Conservation (phyloP, 1,140 invertebrate genomes). For the Ctenoplectra terminalis region DNA sequence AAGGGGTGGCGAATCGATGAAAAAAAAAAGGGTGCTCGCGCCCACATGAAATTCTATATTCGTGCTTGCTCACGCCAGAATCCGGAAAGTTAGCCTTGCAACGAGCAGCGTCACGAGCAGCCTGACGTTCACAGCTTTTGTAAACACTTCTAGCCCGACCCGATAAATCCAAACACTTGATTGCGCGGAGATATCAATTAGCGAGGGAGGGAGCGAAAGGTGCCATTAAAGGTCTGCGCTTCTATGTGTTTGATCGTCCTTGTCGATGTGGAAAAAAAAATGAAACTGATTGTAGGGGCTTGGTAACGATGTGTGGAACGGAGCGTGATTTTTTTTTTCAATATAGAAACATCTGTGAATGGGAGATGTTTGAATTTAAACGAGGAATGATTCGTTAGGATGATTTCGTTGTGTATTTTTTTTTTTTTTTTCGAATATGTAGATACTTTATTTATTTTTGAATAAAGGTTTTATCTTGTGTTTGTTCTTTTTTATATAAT, state of each 20-base stretch:
- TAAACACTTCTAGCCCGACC: conserved; percentile 72
- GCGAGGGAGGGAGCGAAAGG: conserved; percentile 45
- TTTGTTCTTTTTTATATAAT: too few relatives aligned
- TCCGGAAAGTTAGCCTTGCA: conserved; percentile 37
- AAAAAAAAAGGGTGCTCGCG: conserved; percentile 27
- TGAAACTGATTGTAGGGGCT: background rate
- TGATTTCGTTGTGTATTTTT: too few relatives aligned
- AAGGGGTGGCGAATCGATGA: background rate
- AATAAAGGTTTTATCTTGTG: too few relatives aligned
- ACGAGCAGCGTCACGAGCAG: conserved; percentile 72
- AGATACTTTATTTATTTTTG: too few relatives aligned
- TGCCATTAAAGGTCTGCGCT: conserved; percentile 40
- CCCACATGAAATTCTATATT: conserved; percentile 73
- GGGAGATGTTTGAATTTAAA: background rate
- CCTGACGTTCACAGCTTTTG: conserved; percentile 77
- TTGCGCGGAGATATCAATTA: conserved; percentile 82
- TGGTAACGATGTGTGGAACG: background rate
- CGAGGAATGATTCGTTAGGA: background rate
- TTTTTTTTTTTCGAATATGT: too few relatives aligned
- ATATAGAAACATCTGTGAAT: background rate
- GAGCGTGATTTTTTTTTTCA: conserved; percentile 1
- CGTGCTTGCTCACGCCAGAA: conserved; percentile 53
- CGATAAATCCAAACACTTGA: conserved; percentile 82
- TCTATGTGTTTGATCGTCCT: background rate
- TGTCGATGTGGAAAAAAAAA: background rate